Base-by-base conservation (phyloP, 2,113 vertebrate genomes). In the Rissa tridactyla region DNA sequence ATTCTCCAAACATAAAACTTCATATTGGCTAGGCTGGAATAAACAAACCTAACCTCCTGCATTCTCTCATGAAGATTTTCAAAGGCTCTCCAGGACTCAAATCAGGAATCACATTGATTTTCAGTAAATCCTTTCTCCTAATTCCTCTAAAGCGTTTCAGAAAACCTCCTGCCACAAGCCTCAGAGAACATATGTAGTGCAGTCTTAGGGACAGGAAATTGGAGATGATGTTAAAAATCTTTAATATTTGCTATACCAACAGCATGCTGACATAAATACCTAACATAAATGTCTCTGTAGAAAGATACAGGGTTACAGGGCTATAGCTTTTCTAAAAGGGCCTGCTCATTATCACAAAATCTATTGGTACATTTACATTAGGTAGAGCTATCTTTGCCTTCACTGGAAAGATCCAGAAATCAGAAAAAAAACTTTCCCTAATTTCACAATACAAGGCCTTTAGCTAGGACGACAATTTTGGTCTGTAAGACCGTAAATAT, bases 401-500 rank as follows among this genome's bases (percentile, higher is more conserved):
- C 62, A 69, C 66, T 54, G 84, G 72, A 89, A 94, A 94, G 85
- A 96, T 94, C 94, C 76, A 97, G 96, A 97, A 97, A 97, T 94
- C 88, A 93, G 64, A 62, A 51, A 44, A 32, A 64, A 64, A 30
- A 42, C 96, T 97, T 94, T 82, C 91, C 97, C 97, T 97, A 91
- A 97, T 98, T 97, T 96, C 92, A 91, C 92, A 88, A 96, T 95
- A 96, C 23, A 76, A 94, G 95, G 97, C 95, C 97, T 98, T 98
- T 97, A 97, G 96, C 94, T 65, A 82, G 94, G 93, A 97, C 96
- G 98, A 98, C 98, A 97, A 95, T 97, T 97, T 88, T 96, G 70
- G 86, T 98, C 97, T 96, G 90, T 93, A 98, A 94, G 90, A 97
- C 86, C 4, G 82, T 98, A 98, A 98, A 98, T 98, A 98, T 98